Conservation (phyloP, 2,113 vertebrate species). For the Toxostoma redivivum region DNA sequence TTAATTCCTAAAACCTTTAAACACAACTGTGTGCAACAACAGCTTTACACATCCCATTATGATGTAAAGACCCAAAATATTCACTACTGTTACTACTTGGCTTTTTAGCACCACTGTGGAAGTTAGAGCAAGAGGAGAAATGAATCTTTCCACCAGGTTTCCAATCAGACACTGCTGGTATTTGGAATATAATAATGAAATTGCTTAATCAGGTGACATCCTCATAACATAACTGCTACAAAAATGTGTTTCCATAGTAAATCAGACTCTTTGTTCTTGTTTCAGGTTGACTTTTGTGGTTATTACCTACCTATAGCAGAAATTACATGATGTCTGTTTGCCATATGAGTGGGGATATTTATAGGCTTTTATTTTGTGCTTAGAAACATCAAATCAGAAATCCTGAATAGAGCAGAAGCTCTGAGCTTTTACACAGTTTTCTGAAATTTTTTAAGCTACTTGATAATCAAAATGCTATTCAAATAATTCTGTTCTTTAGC, state of each 20-base stretch:
- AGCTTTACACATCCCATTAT: background rate
- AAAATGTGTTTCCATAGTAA: background rate
- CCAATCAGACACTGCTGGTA: background rate
- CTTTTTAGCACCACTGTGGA: background rate
- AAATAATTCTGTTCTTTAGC: background rate
- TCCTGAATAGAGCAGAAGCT: background rate
- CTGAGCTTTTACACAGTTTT: background rate
- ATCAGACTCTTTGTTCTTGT: background rate
- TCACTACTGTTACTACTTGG: background rate
- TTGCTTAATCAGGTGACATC: background rate
- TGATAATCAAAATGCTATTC: background rate
- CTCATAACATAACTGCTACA: background rate
- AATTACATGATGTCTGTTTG: background rate
- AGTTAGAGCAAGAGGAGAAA: background rate
- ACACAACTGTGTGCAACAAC: background rate
- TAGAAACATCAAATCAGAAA: background rate
- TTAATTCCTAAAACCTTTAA: background rate
- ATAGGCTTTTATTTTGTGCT: background rate
- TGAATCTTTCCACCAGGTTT: background rate
- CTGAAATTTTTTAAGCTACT: background rate
- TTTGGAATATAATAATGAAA: background rate
- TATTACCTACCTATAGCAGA: background rate
- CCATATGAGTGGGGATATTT: background rate
- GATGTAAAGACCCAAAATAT: background rate
- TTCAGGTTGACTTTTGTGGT: background rate